Conservation (phyloP, 2,888 invertebrate species). For the Calephelis perditalis region DNA sequence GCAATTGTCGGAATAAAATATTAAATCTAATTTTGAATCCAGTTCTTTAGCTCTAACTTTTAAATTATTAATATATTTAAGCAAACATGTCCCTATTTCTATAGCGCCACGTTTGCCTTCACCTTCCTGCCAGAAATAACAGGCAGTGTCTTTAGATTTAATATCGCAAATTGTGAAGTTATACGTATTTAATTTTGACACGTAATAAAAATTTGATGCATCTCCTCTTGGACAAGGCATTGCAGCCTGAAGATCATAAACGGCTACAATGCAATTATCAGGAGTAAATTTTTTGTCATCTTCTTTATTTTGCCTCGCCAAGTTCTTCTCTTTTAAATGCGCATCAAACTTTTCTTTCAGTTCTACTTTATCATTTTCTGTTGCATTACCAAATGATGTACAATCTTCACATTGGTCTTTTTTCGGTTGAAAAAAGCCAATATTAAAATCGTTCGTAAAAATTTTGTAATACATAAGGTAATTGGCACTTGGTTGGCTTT, state of each 20-base stretch:
- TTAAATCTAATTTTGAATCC: neutral
- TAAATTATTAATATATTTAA: neutral
- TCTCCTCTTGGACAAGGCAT: conserved; percentile 1
- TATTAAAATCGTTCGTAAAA: conserved; percentile 25
- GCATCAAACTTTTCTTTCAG: neutral
- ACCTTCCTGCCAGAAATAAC: conserved; percentile 3
- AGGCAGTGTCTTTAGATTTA: neutral
- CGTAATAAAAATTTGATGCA: neutral
- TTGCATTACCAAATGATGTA: conserved; percentile 1
- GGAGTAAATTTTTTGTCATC: conserved; percentile 6
- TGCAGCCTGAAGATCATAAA: conserved; percentile 6
- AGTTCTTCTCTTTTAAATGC: neutral
- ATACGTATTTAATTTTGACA: conserved; percentile 4
- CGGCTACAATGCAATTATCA: conserved; percentile 2
- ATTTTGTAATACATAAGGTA: conserved; percentile 25
- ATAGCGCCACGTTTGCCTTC: neutral
- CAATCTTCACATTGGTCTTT: conserved; percentile 18
- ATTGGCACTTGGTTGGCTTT: conserved; percentile 21
- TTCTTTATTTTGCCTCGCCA: conserved; percentile 3
- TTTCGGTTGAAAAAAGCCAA: conserved; percentile 26
- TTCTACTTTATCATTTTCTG: conserved; percentile 6
- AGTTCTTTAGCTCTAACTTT: neutral
- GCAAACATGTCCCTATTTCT: conserved; percentile 1
- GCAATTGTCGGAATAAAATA: too few relatives aligned
- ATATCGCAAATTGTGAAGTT: conserved; percentile 1